A percentile compares a stretch with the other conserved stretches of the same genome.
Evolutionary conservation across 2,797 vertebrate genomes (phyloP).

Genomic region (Leptodactylus fallax): DNA sequence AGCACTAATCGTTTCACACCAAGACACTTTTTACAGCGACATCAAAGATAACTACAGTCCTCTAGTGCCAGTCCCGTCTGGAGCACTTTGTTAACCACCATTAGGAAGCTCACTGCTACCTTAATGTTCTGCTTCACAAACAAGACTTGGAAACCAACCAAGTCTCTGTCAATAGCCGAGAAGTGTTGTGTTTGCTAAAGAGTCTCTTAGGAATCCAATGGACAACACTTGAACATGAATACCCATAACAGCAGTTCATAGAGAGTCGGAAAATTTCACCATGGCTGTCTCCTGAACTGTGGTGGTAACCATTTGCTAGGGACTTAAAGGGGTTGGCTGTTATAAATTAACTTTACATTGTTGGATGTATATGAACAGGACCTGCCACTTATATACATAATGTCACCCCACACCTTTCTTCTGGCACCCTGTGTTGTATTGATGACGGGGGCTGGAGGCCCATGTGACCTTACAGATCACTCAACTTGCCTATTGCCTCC

Average conservation of each 20-base stretch:
- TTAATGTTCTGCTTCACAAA: constrained; percentile 18
- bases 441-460: too few species aligned
- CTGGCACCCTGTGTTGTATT: too few species aligned
- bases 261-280: background rate
- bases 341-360: too few species aligned
- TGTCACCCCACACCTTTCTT: too few species aligned
- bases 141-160: constrained; percentile 19
- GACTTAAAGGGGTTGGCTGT: too few species aligned
- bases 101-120: background rate
- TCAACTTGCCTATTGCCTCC: too few species aligned
- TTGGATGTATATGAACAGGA: too few species aligned
- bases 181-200: constrained; percentile 20
- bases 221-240: constrained; percentile 3
- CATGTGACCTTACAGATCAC: too few species aligned
- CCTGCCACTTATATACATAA: too few species aligned
- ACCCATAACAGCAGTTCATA: background rate
- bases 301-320: background rate
- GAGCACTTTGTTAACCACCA: constrained; percentile 21
- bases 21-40: constrained; percentile 17
- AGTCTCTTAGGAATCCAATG: constrained; percentile 1
- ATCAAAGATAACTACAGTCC: constrained; percentile 39
- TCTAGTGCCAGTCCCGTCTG: background rate
- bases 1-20: constrained; percentile 53
- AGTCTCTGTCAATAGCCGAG: constrained; percentile 33
- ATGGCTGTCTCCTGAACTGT: too few species aligned